Base-by-base conservation (phyloP, 2,113 vertebrate genomes). In the Lepus europaeus region DNA sequence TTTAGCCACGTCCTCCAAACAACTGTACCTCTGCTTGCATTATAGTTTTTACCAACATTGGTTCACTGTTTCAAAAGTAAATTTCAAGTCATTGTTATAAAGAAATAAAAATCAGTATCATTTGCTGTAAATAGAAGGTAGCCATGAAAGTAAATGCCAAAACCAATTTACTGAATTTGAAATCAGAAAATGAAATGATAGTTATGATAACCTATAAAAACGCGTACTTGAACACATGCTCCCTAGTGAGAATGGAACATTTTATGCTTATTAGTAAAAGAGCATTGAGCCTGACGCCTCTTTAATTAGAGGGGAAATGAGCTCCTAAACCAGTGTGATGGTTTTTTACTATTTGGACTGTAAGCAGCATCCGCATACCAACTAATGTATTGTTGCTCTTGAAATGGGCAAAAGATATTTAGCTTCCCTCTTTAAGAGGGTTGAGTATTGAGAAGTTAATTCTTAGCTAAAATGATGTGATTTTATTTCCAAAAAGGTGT, bases 121-220 rank as follows among this genome's bases (percentile, higher is more conserved):
- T 78, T 49, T 87, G 87, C 22, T 36, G 59, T 63, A 74, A 83
- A 39, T 6, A 78, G 78, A 76, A 93, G 36, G 59, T 19, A 91
- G 69, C 22, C 87, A 91, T 61, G 88, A 91, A 90, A 82, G 56
- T 39, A 92, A 45, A 80, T n/a, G 74, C 70, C 29, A 83, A 82
- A 85, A 80, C 33, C 33, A 69, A 4, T 92, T 66, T 68, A 61
- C 51, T 84, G 56, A 49, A 77, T 36, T 81, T 23, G 1, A 14
- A 51, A 80, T 89, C 66, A 91, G 68, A 31, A 81, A 87, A 59
- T 66, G 27, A 74, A 61, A 66, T 29, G 68, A 59, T 73, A 20
- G 22, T 49, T 79, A 90, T 72, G 70, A 68, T 63, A 33, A 85
- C 80, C 73, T 91, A 74, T 53, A 53, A 93, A 95, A 84, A 93